A percentile compares a stretch with the other conserved stretches of the same genome.
phyloP scores from a whole-genome alignment of 2,113 vertebrate genomes.

The Erythrocebus patas region DNA sequence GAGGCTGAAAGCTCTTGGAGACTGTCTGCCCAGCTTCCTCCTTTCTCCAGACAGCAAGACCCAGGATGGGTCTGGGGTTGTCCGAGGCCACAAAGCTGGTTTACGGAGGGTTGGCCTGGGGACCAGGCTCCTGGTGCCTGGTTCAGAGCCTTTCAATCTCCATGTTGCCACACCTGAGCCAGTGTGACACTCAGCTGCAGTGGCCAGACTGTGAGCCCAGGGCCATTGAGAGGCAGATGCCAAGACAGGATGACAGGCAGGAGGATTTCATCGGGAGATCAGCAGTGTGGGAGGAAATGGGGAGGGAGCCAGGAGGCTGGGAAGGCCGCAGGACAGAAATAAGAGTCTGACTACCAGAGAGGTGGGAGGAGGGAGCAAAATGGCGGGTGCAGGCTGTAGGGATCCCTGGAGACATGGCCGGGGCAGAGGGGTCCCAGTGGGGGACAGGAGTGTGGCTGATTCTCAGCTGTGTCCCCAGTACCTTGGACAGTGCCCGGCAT shows the following conservation, averaged over 20 bases:
- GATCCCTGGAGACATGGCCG: accelerated
- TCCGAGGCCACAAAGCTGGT: neutral
- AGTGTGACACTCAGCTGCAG: neutral
- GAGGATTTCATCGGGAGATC: too few relatives aligned
- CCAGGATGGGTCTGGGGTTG: accelerated
- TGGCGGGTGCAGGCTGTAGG: neutral
- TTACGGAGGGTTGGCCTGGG: neutral
- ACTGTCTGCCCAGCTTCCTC: neutral
- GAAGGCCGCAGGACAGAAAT: accelerated
- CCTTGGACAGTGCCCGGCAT: neutral
- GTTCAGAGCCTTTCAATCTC: too few relatives aligned
- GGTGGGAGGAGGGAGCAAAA: accelerated
- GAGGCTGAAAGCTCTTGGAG: neutral
- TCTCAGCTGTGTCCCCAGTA: neutral
- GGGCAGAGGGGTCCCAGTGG: too few relatives aligned
- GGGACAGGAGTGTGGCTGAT: neutral
- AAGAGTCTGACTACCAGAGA: neutral
- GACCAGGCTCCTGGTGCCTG: accelerated
- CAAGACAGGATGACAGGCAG: neutral
- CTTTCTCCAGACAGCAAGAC: too few relatives aligned
- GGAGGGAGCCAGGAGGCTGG: accelerated
- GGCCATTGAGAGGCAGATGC: accelerated
- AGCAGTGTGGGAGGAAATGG: accelerated
- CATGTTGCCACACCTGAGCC: accelerated
- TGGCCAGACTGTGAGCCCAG: accelerated